Base-by-base conservation (phyloP, 1,140 invertebrate species). In the Colletes latitarsis region DNA sequence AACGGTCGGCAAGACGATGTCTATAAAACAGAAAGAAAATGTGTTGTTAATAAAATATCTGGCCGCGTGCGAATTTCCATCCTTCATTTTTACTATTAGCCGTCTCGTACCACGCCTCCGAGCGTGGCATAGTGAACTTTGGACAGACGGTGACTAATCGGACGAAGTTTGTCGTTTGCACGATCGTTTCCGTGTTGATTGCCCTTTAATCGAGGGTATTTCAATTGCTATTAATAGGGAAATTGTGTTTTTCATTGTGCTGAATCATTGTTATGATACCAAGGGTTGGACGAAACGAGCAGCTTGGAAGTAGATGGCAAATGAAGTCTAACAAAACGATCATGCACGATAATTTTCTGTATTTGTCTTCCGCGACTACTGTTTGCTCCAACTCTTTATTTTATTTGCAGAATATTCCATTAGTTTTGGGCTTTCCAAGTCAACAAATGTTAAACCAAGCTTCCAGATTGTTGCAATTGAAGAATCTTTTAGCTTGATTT, bases 1-100 rank as follows among this genome's bases (percentile, higher is more conserved):
- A 74, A 95, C 89, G 86, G 94, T 94, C 88, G 95, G 95, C 79
- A 95, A 93, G 71, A 95, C 92, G 55, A 95, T 92, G 86, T 96
- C 95, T 96, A 93, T 72, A 94, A 95, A 81, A 88, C 85, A 6
- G 5, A 90, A 90, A 85, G 21, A 86, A 88, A 81, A 87, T 58
- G 81, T 83, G 68, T 53, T 62, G 75, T 82, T 72, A 87, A 19
- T 19, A 49, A 72, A 53, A 46, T 55, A 81, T 82, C 71, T 72
- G 17, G 3, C 39, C 43, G 62, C 55, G 55, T 58, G 55, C 46
- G 9, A 6, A 55, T 41, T 39, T 19, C 39, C 19, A 52, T 58
- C 2, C 30, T 49, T 1, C 15, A 21, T 10, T 6, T 75, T 3
- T n/a, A 3, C 66, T 46, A 55, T 80, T 64, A 72, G 19, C 58